Evolutionary conservation across 2,797 vertebrate species (phyloP), one percentile per base, ranked within the genome.

Genomic region (Uromys caudimaculatus): DNA sequence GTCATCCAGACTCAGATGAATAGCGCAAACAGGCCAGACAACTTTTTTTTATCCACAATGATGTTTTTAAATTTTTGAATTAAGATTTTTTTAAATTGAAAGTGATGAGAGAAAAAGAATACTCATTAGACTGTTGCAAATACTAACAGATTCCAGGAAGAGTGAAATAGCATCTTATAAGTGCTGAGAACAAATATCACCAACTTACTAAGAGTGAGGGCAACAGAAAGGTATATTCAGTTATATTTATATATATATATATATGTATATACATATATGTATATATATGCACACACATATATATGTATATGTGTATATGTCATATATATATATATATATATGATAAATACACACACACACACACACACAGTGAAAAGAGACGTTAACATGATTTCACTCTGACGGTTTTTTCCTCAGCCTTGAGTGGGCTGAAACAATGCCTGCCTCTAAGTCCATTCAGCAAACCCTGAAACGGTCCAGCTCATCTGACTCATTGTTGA

Each of bases 401-500:
- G 58, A 85, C 2, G 27, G 79, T 67, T 23, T 73, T 86, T 93
- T 95, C 93, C 95, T 91, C 93, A 83, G 56, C 44, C 85, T 92
- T 82, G 71, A 94, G 82, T n/a, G 0, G 69, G 78, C 47, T 93
- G 95, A 97, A 96, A 92, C 87, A 97, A 91, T 87, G 93, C 62
- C 92, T 97, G 96, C 38, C 85, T 95, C 67, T 87, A 88, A 94
- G 96, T 82, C 83, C 67, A 13, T 38, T 90, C 90, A 77, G 87
- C 85, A 94, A 75, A 92, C 71, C 75, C 94, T 79, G 93, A 91
- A 95, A 58, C 7, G 62, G 95, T 77, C 93, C 83, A 41, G 89
- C 87, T 96, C 95, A 84, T 91, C 92, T 50, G 32, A 89, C 89
- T 97, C 97, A 93, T 91, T 96, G 79, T 92, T 97, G 85, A 97